Evolutionary conservation across 92 coral and sea anemone genomes (phyloP), one percentile per base, ranked within the genome.

Genomic region (Zoanthus sansibaricus): DNA sequence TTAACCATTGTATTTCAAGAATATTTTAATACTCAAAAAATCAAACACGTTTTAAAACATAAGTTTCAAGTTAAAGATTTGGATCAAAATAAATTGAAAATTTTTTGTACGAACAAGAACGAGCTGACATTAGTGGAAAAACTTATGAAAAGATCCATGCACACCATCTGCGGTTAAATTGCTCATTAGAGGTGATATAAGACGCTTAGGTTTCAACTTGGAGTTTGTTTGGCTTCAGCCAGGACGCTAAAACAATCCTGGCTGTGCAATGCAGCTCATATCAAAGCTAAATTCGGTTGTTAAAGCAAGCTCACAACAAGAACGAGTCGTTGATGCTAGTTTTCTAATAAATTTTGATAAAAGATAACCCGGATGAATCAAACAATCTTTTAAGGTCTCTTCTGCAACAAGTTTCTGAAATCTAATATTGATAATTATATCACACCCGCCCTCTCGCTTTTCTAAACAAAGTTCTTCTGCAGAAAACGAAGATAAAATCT

Each of bases 141-240:
- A 18, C 55, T 49, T 49, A 49, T 14, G 14, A 18, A 58, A 58
- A 5, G 6, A 62, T n/a, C 4, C 25, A 62, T 62, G 4, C 17
- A 62, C 20, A 62, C 30, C 25, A 62, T 18, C 9, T 62, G 69
- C 69, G 69, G 69, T 62, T 62, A 20, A 20, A 62, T 17, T 62
- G 9, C 21, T 62, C 30, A 17, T 17, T 18, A 16, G 4, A 62
- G n/a, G n/a, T 20, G 69, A 20, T 62, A 62, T 62, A 16, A 30
- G 69, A n/a, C 6, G 69, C 0, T 62, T 62, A 62, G 42, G 42
- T 2, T 37, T 37, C 42, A 18, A 8, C n/a, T 62, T 62, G 8
- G n/a, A 17, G 69, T 62, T 62, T 62, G 69, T 62, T 62, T 62
- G 69, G 69, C 69, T 62, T 20, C 30, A 62, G 69, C 30, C 25